A percentile compares a stretch with the other conserved stretches of the same genome.
phyloP scores from a whole-genome alignment of 1,140 invertebrate species.

The Sminthurinus signatus region DNA sequence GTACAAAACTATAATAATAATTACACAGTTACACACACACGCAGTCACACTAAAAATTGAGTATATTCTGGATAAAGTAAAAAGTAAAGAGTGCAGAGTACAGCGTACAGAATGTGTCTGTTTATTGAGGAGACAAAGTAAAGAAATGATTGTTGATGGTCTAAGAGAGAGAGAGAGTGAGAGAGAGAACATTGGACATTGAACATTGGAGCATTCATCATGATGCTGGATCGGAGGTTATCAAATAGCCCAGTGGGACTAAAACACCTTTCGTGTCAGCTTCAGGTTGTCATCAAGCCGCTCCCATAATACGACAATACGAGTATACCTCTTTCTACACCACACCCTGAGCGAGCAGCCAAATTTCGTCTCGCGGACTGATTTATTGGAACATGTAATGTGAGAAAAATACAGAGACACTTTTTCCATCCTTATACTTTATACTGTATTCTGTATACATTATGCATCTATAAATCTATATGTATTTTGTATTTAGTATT shows the following conservation, averaged over 20 bases:
- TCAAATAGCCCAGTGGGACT: constrained; percentile 23
- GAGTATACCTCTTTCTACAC: constrained; percentile 10
- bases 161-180: no score
- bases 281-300: constrained; percentile 33
- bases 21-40: no score
- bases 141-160: constrained; percentile 9
- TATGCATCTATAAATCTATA: no score
- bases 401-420: neutral
- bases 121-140: constrained; percentile 4
- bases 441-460: no score
- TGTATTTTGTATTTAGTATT: no score
- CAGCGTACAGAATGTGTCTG: no score
- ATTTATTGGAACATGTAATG: constrained; percentile 33
- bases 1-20: no score
- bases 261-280: constrained; percentile 39
- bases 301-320: constrained; percentile 20
- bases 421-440: no score
- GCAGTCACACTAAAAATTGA: no score
- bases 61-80: no score
- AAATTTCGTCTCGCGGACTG: constrained; percentile 27
- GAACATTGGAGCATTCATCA: constrained; percentile 23
- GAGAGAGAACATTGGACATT: no score
- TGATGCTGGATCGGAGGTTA: constrained; percentile 20
- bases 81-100: no score
- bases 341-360: constrained; percentile 29